These are phyloP conservation scores for Montipora efflorescens DNA, from an alignment of 64 coral and sea anemone species.

Conservation along the genomic window DNA sequence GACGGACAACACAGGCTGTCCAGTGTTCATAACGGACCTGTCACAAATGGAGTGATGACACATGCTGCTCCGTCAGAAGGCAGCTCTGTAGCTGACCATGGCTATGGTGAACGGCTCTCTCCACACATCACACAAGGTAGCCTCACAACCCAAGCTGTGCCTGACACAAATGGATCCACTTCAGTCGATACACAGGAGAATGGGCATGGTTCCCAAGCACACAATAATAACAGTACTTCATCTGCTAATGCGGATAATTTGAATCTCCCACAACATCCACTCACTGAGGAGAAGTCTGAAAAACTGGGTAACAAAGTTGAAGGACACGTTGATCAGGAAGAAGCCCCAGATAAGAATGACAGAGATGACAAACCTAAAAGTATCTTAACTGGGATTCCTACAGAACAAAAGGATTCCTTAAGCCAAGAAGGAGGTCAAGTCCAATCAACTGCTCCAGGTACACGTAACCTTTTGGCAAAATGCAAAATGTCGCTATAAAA, in stretches of 20 bases:
- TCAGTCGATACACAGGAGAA: slow-evolving; percentile 6
- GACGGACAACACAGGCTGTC: slow-evolving; percentile 53
- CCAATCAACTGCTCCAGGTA: neutral
- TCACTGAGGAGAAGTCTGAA: slow-evolving; percentile 11
- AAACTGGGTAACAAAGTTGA: neutral
- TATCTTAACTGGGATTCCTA: neutral
- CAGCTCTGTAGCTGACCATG: slow-evolving; percentile 20
- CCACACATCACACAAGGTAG: slow-evolving; percentile 18
- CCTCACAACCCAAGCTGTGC: neutral
- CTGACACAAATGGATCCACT: slow-evolving; percentile 45
- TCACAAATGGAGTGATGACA: slow-evolving; percentile 72
- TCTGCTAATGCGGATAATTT: neutral
- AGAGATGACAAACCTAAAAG: neutral
- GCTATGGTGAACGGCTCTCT: slow-evolving; percentile 10
- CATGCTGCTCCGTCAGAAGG: slow-evolving; percentile 45
- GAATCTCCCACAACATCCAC: neutral
- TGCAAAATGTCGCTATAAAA: too few species aligned
- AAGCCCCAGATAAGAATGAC: slow-evolving; percentile 5
- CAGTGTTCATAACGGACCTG: slow-evolving; percentile 68
- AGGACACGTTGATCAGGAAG: neutral
- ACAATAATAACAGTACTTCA: slow-evolving; percentile 2
- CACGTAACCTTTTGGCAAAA: neutral
- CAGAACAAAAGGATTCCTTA: neutral
- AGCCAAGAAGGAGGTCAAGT: neutral
- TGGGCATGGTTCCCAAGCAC: neutral